Conservation (phyloP, 2,113 vertebrate genomes). For the Chloebia gouldiae region DNA sequence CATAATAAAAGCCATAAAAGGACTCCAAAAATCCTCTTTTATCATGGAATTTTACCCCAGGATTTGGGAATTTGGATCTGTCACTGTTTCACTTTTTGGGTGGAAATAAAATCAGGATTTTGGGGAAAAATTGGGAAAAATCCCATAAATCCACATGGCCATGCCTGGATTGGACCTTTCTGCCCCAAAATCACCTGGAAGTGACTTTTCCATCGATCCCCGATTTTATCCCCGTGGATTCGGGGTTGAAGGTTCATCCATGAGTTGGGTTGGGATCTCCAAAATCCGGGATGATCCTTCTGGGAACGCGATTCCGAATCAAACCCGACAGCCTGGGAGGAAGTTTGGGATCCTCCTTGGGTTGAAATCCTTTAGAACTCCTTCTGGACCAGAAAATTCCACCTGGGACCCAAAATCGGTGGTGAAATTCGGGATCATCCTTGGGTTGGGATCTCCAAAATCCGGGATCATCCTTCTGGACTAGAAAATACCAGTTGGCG, state of each 20-base stretch:
- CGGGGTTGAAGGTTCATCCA: fast-evolving
- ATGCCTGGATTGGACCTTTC: background rate
- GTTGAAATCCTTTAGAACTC: no score
- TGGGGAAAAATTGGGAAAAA: fast-evolving
- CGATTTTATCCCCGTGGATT: background rate
- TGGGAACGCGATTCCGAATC: background rate
- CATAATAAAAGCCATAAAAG: fast-evolving
- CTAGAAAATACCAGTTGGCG: no score
- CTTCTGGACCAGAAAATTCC: background rate
- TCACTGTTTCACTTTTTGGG: fast-evolving
- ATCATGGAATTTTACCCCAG: background rate
- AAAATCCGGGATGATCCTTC: fast-evolving
- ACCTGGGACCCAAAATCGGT: fast-evolving
- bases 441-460: background rate
- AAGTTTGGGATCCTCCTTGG: background rate
- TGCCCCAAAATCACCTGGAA: fast-evolving
- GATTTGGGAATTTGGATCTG: fast-evolving
- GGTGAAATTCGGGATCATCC: background rate
- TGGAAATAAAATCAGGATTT: background rate
- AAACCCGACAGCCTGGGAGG: fast-evolving
- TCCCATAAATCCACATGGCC: background rate
- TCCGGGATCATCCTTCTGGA: no score
- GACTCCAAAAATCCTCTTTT: background rate
- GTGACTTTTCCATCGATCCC: background rate
- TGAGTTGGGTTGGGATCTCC: background rate